Percentiles rank a stretch among this genome's conserved stretches.
phyloP scores from a whole-genome alignment of 2,888 invertebrate genomes.

The Tipula vernalis region DNA sequence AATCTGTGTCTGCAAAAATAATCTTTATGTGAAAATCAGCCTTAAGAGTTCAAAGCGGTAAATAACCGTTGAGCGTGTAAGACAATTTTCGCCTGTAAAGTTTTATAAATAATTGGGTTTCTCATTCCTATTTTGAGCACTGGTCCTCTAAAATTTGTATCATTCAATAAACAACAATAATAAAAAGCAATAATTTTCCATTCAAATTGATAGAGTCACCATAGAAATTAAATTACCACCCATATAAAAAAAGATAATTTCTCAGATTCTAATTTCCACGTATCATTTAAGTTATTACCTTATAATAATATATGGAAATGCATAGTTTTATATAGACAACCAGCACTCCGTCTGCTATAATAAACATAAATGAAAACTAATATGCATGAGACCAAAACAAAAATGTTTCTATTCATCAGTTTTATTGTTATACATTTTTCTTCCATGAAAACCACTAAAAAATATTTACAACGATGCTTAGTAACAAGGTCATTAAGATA shows the following conservation, averaged over 20 bases:
- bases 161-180: too few species aligned
- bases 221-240: background rate
- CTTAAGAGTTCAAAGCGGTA: too few species aligned
- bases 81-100: too few species aligned
- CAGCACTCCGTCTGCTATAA: background rate
- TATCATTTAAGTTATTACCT: background rate
- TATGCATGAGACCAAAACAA: background rate
- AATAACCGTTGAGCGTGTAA: too few species aligned
- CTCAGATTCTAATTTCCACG: background rate
- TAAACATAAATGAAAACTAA: background rate
- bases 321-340: background rate
- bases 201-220: background rate
- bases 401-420: background rate
- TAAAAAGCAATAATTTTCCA: background rate
- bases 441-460: background rate
- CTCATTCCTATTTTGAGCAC: too few species aligned
- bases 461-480: background rate
- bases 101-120: too few species aligned
- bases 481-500: background rate
- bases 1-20: too few species aligned
- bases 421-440: background rate
- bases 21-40: too few species aligned
- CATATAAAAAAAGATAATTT: background rate
- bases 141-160: too few species aligned
- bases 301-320: background rate